Evolutionary conservation across 2,888 invertebrate genomes (phyloP), one percentile per base, ranked within the genome.

Genomic region (Fabriciana adippe): DNA sequence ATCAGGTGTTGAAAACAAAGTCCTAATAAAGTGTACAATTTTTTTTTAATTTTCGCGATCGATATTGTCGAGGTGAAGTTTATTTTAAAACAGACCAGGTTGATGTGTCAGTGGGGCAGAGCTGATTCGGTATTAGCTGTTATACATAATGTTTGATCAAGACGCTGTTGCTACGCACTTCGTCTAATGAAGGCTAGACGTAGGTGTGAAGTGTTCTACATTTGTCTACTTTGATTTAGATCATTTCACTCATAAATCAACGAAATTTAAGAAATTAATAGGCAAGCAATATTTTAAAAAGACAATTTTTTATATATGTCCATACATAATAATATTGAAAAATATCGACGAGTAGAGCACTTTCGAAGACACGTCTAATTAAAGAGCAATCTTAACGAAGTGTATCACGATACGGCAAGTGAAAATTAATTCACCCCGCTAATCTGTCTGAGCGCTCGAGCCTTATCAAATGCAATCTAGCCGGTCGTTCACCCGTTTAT

Each of bases 321-420:
- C n/a, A 4, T 47, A n/a, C 3, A 3, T 26, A 41, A n/a, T 35
- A 35, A 61, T 50, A 61, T 61, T 35, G 51, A 61, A 61, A 51
- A 48, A 35, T 61, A 61, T 51, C 35, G 51, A 51, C 51, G 31
- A 61, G 48, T 15, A 50, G 50, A 63, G 62, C 63, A 65, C 68
- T 73, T 73, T 72, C 69, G 57, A 66, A 73, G 54, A 65, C 61
- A 63, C 41, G 61, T 60, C 67, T 71, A 72, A 79, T 74, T 74
- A 74, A 73, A 73, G 74, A 76, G 79, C 80, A 74, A 77, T 82
- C 72, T 83, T 83, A 82, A 83, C 79, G 81, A 81, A 79, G 72
- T 75, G 66, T 74, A 76, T 72, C 70, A 72, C 70, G 72, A 70
- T 61, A 70, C 66, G 57, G 56, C 48, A 75, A 71, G 75, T 73